Base-by-base conservation (phyloP, 2,797 vertebrate genomes). In the Mus spretus region DNA sequence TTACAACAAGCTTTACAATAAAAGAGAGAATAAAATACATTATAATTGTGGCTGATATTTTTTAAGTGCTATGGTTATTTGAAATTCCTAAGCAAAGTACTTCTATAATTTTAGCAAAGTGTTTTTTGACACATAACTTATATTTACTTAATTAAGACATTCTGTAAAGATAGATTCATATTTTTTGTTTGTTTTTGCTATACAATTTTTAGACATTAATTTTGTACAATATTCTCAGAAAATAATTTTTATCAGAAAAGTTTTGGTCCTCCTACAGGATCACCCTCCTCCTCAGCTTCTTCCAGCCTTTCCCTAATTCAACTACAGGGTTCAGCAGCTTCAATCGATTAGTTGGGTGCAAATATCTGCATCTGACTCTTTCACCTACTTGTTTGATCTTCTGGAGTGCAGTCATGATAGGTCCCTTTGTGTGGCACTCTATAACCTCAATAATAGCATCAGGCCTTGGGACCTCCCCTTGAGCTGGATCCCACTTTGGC, bases 21-120 rank as follows among this genome's bases (percentile, higher is more conserved):
- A 44, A 34, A 67, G 57, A 14, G 34, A 31, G 75, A 55, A 63
- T 37, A 44, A 11, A 34, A 57, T 24, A 11, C 20, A n/a, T 22
- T 28, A 4, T 74, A 72, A 82, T 9, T 8, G 63, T 34, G 1
- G 28, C 5, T 85, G 31, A 53, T n/a, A 28, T 53, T 31, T 92
- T 89, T 89, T 67, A 97, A 97, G 79, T 91, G 3, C 9, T 89
- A 3, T 59, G 0, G 61, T 61, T 37, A 82, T 77, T 55, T 53
- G 47, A 17, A 88, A 31, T 44, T 88, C 34, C 11, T 74, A 44
- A 75, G 31, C 11, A 75, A 74, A 40, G 15, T 19, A 31, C 59
- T 80, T 67, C 44, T 0, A 55, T 50, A 63, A 74, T 74, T 79
- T 96, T 88, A 81, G 55, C 8, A 44, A 24, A 19, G 2, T 2